Base-by-base conservation (phyloP, 2,888 invertebrate species). In the Acanthosepion esculentum region DNA sequence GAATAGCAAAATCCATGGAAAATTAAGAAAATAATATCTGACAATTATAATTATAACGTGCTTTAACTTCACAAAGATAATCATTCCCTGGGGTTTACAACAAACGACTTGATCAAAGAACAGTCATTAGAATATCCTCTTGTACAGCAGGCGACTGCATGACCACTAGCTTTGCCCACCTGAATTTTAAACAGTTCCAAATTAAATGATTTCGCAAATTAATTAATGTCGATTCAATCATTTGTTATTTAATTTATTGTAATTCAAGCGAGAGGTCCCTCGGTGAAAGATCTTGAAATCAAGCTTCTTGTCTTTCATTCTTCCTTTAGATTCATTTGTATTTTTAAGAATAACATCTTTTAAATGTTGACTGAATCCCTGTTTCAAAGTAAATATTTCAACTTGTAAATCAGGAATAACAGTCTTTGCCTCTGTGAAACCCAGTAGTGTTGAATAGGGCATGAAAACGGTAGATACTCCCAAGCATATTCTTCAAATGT, bases 101-200 rank as follows among this genome's bases (percentile, higher is more conserved):
- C 78, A 78, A 78, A 78, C n/a, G n/a, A n/a, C n/a, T 78, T 33
- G n/a, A 78, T 78, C 78, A 78, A 78, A 78, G 78, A 78, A 78
- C 29, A 33, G 10, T 78, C 78, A 12, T 78, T 78, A 78, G n/a
- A 78, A 78, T n/a, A 10, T 15, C 18, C 33, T 8, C 15, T 78
- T 15, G n/a, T 18, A n/a, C 10, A n/a, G n/a, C 78, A 78, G 78
- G 78, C 78, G 78, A 78, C 78, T 78, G 78, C 18, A n/a, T 78
- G 78, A 15, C 78, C 78, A 78, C n/a, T n/a, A n/a, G 15, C 15
- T n/a, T n/a, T n/a, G n/a, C n/a, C 78, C 78, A 78, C 15, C n/a
- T n/a, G n/a, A 78, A n/a, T 78, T 78, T 78, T 78, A 78, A 78
- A n/a, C 78, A 78, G 12, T 78, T 78, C n/a, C 12, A 78, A 78